phyloP scores from a whole-genome alignment of 2,888 invertebrate species.

The Temnothorax unifasciatus region DNA sequence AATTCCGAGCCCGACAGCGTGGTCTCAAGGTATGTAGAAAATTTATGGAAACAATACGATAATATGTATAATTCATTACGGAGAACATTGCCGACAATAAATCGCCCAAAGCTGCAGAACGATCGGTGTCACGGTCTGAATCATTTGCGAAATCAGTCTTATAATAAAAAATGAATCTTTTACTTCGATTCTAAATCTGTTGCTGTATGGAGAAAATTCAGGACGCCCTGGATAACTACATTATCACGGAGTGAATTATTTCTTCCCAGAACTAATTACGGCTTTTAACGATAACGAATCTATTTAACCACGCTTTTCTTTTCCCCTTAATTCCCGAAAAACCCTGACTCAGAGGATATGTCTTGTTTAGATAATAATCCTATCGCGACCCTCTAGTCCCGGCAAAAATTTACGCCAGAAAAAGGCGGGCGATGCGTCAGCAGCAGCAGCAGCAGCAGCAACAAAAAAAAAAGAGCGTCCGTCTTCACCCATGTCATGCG shows the following conservation, averaged over 20 bases:
- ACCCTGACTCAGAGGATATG: slow-evolving; percentile 44
- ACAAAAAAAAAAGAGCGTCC: slow-evolving; percentile 5
- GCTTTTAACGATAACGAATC: slow-evolving; percentile 7
- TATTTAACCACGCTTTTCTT: background rate
- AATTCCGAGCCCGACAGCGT: slow-evolving; percentile 21
- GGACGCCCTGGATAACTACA: background rate
- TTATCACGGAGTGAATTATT: slow-evolving; percentile 14
- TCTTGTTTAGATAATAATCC: slow-evolving; percentile 52
- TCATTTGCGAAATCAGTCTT: background rate
- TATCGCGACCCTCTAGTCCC: background rate
- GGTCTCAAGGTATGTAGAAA: slow-evolving; percentile 29
- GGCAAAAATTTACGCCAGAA: slow-evolving; percentile 39
- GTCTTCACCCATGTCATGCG: slow-evolving; percentile 47
- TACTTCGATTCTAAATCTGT: background rate
- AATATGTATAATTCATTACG: slow-evolving; percentile 10
- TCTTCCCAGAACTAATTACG: slow-evolving; percentile 3
- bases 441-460: background rate
- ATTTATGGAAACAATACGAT: slow-evolving; percentile 33
- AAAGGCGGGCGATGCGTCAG: slow-evolving; percentile 54
- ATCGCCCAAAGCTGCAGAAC: background rate
- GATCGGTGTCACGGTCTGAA: background rate
- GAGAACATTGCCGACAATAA: slow-evolving; percentile 2
- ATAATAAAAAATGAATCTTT: background rate
- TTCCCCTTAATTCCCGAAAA: slow-evolving; percentile 28
- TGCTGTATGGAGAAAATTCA: background rate